Conservation (phyloP, 2,888 invertebrate species). For the Neoitamus cyanurus region DNA sequence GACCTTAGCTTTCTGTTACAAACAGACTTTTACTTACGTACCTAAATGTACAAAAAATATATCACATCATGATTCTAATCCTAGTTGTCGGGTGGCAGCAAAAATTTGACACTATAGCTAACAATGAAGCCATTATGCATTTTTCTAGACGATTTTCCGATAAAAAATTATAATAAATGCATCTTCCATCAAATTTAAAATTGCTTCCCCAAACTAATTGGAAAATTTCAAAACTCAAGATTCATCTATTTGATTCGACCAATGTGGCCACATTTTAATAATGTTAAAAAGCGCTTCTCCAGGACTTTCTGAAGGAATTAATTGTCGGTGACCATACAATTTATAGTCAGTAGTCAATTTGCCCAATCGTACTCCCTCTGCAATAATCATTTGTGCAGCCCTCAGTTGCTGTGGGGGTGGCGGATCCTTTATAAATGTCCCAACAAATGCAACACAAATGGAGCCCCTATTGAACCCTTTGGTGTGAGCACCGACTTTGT, state of each 20-base stretch:
- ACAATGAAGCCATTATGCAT: too few species aligned
- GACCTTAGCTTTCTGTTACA: background rate
- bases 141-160: too few species aligned
- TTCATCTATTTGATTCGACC: slow-evolving; percentile 54
- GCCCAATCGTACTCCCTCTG: slow-evolving; percentile 71
- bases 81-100: background rate
- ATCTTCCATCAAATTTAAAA: background rate
- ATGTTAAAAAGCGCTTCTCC: slow-evolving; percentile 74
- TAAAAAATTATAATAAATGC: too few species aligned
- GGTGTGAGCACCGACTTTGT: slow-evolving; percentile 77
- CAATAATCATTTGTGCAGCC: slow-evolving; percentile 73
- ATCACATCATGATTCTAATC: background rate
- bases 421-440: slow-evolving; percentile 72
- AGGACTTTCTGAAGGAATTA: slow-evolving; percentile 76
- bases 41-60: background rate
- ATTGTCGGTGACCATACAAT: slow-evolving; percentile 75
- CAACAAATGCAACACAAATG: slow-evolving; percentile 79
- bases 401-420: slow-evolving; percentile 71
- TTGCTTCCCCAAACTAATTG: background rate
- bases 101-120: too few species aligned
- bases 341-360: slow-evolving; percentile 75
- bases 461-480: slow-evolving; percentile 74
- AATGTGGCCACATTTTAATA: slow-evolving; percentile 78
- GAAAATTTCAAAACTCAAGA: background rate
- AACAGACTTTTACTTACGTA: background rate